phyloP scores from a whole-genome alignment of 2,797 vertebrate genomes.

The Avahi laniger region DNA sequence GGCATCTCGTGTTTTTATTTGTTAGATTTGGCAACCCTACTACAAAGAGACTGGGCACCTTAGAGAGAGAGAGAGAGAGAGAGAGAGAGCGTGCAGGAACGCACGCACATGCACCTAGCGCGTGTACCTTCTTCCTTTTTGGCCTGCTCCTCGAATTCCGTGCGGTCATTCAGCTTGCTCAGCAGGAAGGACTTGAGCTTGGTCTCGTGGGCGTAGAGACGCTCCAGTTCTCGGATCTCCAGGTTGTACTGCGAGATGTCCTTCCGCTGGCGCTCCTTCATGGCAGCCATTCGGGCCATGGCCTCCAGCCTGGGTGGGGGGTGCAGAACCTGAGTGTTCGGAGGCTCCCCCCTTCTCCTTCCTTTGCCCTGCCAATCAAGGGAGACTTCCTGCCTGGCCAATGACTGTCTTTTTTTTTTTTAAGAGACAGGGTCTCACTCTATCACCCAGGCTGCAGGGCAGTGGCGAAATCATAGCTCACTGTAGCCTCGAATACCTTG shows the following conservation, averaged over 20 bases:
- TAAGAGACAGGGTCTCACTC: background rate
- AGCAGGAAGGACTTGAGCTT: slow-evolving; percentile 81
- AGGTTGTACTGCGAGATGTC: slow-evolving; percentile 77
- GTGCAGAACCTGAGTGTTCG: background rate
- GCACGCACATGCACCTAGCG: background rate
- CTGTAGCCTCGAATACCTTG: background rate
- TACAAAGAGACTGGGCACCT: background rate
- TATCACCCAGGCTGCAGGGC: background rate
- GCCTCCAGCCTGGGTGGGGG: slow-evolving; percentile 74
- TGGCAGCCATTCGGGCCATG: slow-evolving; percentile 72
- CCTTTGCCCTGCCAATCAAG: background rate
- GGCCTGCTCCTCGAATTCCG: slow-evolving; percentile 70
- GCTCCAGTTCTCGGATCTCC: slow-evolving; percentile 77
- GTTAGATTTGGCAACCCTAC: background rate
- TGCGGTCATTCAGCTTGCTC: slow-evolving; percentile 69
- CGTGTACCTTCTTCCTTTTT: slow-evolving; percentile 76
- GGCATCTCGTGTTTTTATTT: background rate
- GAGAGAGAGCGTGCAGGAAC: background rate
- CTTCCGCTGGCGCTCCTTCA: slow-evolving; percentile 73
- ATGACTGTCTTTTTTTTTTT: background rate
- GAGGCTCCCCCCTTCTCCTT: background rate
- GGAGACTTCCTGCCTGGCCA: background rate
- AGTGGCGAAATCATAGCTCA: background rate
- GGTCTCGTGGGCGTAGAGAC: slow-evolving; percentile 57
- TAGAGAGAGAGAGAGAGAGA: no score